Percentiles rank a stretch among this genome's conserved stretches.
phyloP scores from a whole-genome alignment of 2,113 vertebrate genomes.

The Cavia aperea region DNA sequence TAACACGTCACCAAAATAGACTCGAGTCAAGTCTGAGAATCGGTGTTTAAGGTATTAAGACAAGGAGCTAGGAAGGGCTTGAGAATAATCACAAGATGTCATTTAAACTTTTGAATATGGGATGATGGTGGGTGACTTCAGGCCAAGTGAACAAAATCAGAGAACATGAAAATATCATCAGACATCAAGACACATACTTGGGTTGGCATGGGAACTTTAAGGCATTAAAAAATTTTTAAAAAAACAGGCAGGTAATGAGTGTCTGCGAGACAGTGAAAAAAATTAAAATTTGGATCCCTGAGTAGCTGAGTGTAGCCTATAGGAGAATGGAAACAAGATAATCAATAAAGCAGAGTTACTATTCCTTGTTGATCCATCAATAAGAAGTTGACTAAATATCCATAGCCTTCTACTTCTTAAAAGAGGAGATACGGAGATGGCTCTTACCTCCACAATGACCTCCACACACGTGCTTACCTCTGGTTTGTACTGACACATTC shows the following conservation, averaged over 20 bases:
- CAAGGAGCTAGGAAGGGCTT: conserved; percentile 39
- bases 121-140: conserved; percentile 5
- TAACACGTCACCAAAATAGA: conserved; percentile 65
- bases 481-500: background rate
- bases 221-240: background rate
- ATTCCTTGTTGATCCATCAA: background rate
- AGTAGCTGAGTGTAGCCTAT: background rate
- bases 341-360: conserved; percentile 15
- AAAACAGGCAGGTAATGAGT: background rate
- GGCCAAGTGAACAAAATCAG: background rate
- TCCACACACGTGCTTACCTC: background rate
- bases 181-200: background rate
- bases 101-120: conserved; percentile 15
- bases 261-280: background rate
- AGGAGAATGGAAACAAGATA: background rate
- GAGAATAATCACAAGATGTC: conserved; percentile 48
- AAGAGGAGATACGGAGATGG: background rate
- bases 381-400: background rate
- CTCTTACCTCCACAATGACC: background rate
- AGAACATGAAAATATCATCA: background rate
- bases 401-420: background rate
- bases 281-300: background rate
- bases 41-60: conserved; percentile 66
- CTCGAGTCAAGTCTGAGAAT: conserved; percentile 55
- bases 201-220: background rate